A percentile compares a stretch with the other conserved stretches of the same genome.
phyloP scores from a whole-genome alignment of 2,888 invertebrate species.

The Nudaria mundana region DNA sequence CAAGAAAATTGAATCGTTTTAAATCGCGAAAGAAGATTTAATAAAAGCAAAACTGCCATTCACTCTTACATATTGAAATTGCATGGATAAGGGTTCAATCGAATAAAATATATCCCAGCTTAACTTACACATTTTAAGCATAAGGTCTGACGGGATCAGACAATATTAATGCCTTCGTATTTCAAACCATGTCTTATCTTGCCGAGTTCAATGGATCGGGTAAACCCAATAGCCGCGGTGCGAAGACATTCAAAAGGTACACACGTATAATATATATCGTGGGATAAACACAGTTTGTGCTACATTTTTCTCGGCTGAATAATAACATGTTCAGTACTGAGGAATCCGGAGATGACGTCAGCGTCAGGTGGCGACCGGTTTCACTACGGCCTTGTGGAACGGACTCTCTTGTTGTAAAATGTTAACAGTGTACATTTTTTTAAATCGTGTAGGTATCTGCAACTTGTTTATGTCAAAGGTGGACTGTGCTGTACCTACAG shows the following conservation, averaged over 20 bases:
- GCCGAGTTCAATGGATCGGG: neutral
- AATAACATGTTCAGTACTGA: conserved; percentile 1
- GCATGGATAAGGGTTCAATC: neutral
- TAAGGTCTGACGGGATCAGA: neutral
- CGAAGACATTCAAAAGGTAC: neutral
- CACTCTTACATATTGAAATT: neutral
- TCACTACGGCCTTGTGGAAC: conserved; percentile 20
- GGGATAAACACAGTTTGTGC: neutral
- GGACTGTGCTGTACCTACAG: neutral
- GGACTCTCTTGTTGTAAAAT: conserved; percentile 15
- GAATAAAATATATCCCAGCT: neutral
- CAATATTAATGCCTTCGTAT: neutral
- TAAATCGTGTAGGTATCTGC: conserved; percentile 1
- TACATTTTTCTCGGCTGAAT: neutral
- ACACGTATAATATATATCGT: neutral
- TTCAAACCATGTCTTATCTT: neutral
- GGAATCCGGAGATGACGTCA: conserved; percentile 24
- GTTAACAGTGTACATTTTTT: conserved; percentile 7
- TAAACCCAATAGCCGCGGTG: neutral
- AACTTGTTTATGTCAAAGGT: conserved; percentile 1
- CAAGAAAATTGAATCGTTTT: too few relatives aligned
- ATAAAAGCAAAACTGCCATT: too few relatives aligned
- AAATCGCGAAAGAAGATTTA: too few relatives aligned
- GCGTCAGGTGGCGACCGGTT: conserved; percentile 21
- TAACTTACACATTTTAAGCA: neutral